Evolutionary conservation across 2,888 invertebrate species (phyloP).

Genomic region (Gari tellinella): DNA sequence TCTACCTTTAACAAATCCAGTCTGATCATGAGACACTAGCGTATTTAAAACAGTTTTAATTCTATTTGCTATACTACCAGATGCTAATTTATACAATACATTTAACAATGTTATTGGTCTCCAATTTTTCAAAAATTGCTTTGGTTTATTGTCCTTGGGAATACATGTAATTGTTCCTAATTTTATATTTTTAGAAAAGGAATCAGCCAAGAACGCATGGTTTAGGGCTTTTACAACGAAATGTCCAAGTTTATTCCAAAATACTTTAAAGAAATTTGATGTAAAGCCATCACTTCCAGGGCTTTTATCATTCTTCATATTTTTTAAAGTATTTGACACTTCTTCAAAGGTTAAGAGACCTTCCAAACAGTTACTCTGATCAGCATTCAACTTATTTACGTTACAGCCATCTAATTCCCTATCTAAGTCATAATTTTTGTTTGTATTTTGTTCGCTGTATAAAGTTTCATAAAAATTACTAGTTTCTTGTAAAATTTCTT

Average conservation of each 20-base stretch:
- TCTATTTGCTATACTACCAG: conserved; percentile 38
- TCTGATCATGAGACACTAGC: conserved; percentile 42
- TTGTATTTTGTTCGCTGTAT: neutral
- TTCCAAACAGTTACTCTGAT: neutral
- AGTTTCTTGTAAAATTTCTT: conserved; percentile 1
- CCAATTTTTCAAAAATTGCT: conserved; percentile 44
- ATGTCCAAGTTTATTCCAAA: conserved; percentile 5
- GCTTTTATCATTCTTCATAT: conserved; percentile 14
- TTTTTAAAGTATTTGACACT: conserved; percentile 1
- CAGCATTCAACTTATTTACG: neutral
- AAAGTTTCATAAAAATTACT: neutral
- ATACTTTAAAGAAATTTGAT: conserved; percentile 5
- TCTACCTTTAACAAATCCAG: conserved; percentile 47
- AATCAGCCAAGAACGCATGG: conserved; percentile 16
- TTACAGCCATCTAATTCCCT: neutral
- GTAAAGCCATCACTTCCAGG: conserved; percentile 14
- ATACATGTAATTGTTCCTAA: conserved; percentile 38
- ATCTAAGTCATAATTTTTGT: neutral
- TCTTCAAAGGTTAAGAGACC: neutral
- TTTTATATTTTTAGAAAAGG: conserved; percentile 24
- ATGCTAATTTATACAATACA: conserved; percentile 47
- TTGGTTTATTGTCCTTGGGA: conserved; percentile 27
- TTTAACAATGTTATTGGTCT: conserved; percentile 43
- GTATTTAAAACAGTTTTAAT: conserved; percentile 37
- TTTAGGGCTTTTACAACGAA: conserved; percentile 43